Evolutionary conservation across 2,888 invertebrate genomes (phyloP), one percentile per base, ranked within the genome.

Genomic region (Catocala sponsa): DNA sequence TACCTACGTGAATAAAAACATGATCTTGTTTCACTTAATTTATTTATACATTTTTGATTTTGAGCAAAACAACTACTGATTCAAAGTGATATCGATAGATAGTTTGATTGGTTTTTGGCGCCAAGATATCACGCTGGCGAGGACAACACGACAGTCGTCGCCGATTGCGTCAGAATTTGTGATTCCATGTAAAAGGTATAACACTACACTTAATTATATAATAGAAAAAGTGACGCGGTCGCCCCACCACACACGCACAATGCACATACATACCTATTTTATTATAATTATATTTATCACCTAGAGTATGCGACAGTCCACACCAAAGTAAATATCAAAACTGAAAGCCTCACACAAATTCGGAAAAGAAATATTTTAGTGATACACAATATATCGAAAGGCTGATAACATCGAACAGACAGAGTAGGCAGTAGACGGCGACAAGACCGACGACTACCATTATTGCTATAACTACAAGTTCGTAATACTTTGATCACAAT

Each of bases 201-300:
- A 89, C 89, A 89, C 92, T 93, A 94, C 92, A 84, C 92, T 92
- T 94, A 92, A 84, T 85, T 89, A 89, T 84, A 89, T 88, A 85
- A 90, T 88, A 91, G 86, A 76, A 79, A 63, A 79, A 71, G 76
- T 76, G 79, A 83, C 88, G 88, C 92, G 92, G 85, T 87, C 92
- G 91, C 92, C 92, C 76, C 84, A 82, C 83, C 77, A 78, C 83
- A 75, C 79, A 79, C 82, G 81, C 82, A 84, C 85, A 76, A 79
- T 82, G 81, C 82, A 84, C 85, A 76, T 58, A 78, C 79, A 59
- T 68, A 72, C 61, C 50, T 70, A 72, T 63, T 63, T 52, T 65
- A 62, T 72, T 80, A 77, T 80, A 77, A 76, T 78, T 78, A 79
- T 79, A 81, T 79, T 81, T 82, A 80, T 79, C 75, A 84, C 81